Conservation (phyloP, 2,888 invertebrate genomes). For the Drosophila borborema region DNA sequence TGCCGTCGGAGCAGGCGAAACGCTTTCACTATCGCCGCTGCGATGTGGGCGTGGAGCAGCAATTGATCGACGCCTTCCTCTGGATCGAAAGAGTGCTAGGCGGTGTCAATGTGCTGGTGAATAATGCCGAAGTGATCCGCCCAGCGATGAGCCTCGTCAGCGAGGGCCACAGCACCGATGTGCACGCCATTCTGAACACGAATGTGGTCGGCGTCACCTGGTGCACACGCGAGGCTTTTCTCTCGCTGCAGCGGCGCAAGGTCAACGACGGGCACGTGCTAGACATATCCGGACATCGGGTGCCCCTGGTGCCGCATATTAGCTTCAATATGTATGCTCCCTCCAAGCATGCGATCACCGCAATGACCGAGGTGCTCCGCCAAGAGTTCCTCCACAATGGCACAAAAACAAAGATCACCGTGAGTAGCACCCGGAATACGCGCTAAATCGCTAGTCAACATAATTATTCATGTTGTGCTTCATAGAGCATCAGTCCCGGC, state of each 20-base stretch:
- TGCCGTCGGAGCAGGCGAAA: neutral
- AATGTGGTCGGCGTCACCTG: conserved; percentile 8
- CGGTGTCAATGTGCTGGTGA: conserved; percentile 1
- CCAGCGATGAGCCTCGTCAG: neutral
- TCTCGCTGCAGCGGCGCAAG: neutral
- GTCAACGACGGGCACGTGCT: conserved; percentile 5
- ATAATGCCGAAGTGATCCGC: neutral
- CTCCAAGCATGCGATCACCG: too few relatives aligned
- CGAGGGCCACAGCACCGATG: neutral
- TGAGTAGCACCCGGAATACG: neutral
- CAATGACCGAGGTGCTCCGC: conserved; percentile 7
- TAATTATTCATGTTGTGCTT: neutral
- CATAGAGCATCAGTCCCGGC: conserved; percentile 5
- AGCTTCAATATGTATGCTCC: too few relatives aligned
- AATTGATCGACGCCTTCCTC: neutral
- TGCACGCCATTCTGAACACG: neutral
- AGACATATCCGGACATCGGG: neutral
- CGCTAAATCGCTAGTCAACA: too few relatives aligned
- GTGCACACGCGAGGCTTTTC: neutral
- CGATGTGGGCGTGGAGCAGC: conserved; percentile 3
- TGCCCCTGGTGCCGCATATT: too few relatives aligned
- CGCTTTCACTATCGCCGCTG: conserved; percentile 1
- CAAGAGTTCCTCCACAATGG: conserved; percentile 4
- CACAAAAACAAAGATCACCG: conserved; percentile 6
- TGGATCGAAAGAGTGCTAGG: conserved; percentile 4